These are phyloP conservation scores for Xestobium rufovillosum DNA, from an alignment of 2,888 invertebrate genomes.

Conservation along the genomic window DNA sequence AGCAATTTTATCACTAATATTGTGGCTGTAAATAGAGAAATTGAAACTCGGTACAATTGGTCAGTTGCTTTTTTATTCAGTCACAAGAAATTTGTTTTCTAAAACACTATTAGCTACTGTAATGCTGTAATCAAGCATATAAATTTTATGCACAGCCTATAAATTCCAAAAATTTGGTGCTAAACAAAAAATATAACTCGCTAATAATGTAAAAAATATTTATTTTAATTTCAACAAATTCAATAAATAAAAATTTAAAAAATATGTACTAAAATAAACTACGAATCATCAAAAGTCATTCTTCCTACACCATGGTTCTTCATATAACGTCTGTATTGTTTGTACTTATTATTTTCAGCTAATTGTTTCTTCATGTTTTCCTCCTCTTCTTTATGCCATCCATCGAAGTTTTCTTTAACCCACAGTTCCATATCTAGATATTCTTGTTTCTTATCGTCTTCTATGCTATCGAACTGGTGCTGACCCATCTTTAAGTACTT, in stretches of 20 bases:
- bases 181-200: too few species aligned
- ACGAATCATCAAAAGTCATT: constrained; percentile 85
- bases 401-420: constrained; percentile 69
- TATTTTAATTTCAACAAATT: too few species aligned
- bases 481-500: constrained; percentile 66
- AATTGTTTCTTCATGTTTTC: constrained; percentile 77
- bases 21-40: too few species aligned
- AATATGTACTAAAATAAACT: constrained; percentile 27
- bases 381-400: constrained; percentile 76
- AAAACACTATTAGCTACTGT: too few species aligned
- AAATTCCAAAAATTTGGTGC: too few species aligned
- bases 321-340: constrained; percentile 82
- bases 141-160: too few species aligned
- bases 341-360: constrained; percentile 80
- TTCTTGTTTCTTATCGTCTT: constrained; percentile 65
- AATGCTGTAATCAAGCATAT: too few species aligned
- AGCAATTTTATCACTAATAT: too few species aligned
- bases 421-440: constrained; percentile 72
- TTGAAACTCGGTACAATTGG: too few species aligned
- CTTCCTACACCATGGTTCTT: constrained; percentile 84
- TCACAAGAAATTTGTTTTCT: too few species aligned
- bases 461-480: constrained; percentile 64
- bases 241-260: constrained; percentile 10
- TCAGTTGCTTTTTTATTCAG: too few species aligned
- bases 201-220: too few species aligned